A percentile compares a stretch with the other conserved stretches of the same genome.
These are phyloP conservation scores for Paramisgurnus dabryanus DNA, from an alignment of 2,113 vertebrate genomes.

Conservation along the genomic window DNA sequence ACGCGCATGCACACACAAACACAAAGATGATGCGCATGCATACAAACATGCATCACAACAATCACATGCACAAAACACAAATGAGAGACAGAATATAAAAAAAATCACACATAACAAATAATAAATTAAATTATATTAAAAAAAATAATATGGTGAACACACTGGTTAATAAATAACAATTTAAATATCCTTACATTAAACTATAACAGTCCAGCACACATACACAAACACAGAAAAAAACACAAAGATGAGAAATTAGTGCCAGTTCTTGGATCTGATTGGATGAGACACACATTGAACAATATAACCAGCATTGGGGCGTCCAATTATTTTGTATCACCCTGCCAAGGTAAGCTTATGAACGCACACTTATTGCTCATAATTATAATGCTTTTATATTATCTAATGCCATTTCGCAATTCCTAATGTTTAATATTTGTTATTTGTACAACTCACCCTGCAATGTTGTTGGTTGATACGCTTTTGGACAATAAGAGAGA, in stretches of 20 bases:
- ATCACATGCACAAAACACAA: conserved; percentile 22
- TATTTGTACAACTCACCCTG: conserved; percentile 76
- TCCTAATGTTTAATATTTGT: neutral
- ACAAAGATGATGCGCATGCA: conserved; percentile 43
- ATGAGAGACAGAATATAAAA: conserved; percentile 23
- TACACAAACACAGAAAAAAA: neutral
- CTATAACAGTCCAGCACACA: neutral
- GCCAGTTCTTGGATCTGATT: neutral
- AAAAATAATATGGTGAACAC: conserved; percentile 5
- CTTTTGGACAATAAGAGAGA: conserved; percentile 87
- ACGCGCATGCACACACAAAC: conserved; percentile 38
- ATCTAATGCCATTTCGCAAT: too few species aligned
- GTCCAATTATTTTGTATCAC: too few species aligned
- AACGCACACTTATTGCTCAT: too few species aligned
- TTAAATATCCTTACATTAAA: conserved; percentile 31
- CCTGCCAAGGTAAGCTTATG: too few species aligned
- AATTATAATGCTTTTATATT: too few species aligned
- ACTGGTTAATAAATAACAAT: neutral
- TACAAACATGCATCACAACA: conserved; percentile 37
- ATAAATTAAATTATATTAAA: neutral
- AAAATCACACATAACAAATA: neutral
- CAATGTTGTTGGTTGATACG: conserved; percentile 93
- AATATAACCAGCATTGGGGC: too few species aligned
- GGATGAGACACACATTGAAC: too few species aligned
- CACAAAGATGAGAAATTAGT: neutral